phyloP scores from a whole-genome alignment of 2,888 invertebrate genomes.

The Nematopogon swammerdamellus region DNA sequence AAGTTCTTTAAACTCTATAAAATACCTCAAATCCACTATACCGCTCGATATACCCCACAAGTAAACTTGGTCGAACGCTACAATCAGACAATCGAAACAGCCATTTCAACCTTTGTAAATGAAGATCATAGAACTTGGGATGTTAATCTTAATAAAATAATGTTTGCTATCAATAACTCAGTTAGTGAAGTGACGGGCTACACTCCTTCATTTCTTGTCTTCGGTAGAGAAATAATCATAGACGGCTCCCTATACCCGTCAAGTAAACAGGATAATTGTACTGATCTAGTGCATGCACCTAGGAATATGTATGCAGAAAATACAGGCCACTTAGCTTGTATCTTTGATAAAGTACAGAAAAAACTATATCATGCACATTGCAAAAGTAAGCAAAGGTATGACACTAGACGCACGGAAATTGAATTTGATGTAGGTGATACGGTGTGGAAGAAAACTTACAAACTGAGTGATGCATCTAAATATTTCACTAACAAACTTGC shows the following conservation, averaged over 20 bases:
- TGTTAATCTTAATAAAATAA: slow-evolving; percentile 12
- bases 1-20: slow-evolving; percentile 5
- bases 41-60: slow-evolving; percentile 5
- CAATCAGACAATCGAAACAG: slow-evolving; percentile 4
- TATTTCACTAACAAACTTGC: slow-evolving; percentile 2
- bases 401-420: not conserved
- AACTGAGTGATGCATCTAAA: slow-evolving; percentile 10
- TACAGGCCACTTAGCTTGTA: slow-evolving; percentile 1
- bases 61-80: slow-evolving; percentile 5
- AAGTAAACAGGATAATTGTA: too few species aligned
- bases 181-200: slow-evolving; percentile 6
- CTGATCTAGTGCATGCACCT: slow-evolving; percentile 2
- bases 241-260: not conserved
- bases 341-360: slow-evolving; percentile 2
- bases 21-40: slow-evolving; percentile 5
- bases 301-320: slow-evolving; percentile 6
- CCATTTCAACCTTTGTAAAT: not conserved
- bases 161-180: slow-evolving; percentile 16
- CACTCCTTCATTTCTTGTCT: slow-evolving; percentile 16
- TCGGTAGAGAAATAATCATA: slow-evolving; percentile 9
- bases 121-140: slow-evolving; percentile 15
- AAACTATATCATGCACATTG: not conserved
- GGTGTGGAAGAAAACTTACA: slow-evolving; percentile 14
- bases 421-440: slow-evolving; percentile 8
- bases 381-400: not conserved